phyloP scores from a whole-genome alignment of 2,113 vertebrate genomes.

The Taxidea taxus region DNA sequence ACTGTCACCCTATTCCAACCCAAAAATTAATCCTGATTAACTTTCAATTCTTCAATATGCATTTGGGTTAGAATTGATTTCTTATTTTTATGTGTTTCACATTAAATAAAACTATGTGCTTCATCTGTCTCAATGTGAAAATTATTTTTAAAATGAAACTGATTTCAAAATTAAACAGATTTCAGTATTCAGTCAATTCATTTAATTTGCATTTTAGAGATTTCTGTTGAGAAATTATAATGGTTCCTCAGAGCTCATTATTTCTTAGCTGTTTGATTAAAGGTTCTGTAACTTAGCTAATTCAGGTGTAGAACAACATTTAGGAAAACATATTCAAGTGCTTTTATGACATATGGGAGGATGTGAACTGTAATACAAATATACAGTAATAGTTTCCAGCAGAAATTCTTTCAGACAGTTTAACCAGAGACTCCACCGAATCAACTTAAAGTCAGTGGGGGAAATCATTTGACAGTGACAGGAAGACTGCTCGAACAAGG shows the following conservation, averaged over 20 bases:
- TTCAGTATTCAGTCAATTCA: slow-evolving; percentile 81
- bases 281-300: slow-evolving; percentile 38
- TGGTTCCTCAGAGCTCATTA: slow-evolving; percentile 54
- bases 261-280: slow-evolving; percentile 72
- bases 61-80: slow-evolving; percentile 78
- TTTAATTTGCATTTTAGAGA: slow-evolving; percentile 78
- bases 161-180: slow-evolving; percentile 83
- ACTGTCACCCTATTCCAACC: slow-evolving; percentile 40
- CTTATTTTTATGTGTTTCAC: slow-evolving; percentile 78
- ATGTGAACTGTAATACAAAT: not conserved
- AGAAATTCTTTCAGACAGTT: slow-evolving; percentile 1
- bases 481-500: not conserved
- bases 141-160: slow-evolving; percentile 79
- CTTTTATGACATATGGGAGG: not conserved
- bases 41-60: slow-evolving; percentile 76
- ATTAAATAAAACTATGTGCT: slow-evolving; percentile 78
- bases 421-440: not conserved
- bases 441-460: not conserved
- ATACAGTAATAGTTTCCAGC: not conserved
- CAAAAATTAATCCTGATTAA: slow-evolving; percentile 74
- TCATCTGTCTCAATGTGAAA: slow-evolving; percentile 79
- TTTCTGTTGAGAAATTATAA: slow-evolving; percentile 72
- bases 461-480: not conserved
- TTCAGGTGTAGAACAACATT: slow-evolving; percentile 38
- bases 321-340: slow-evolving; percentile 26